Percentiles rank a stretch among this genome's conserved stretches.
Conservation (phyloP, 2,797 vertebrate species). For the Periophthalmus magnuspinnatus region DNA sequence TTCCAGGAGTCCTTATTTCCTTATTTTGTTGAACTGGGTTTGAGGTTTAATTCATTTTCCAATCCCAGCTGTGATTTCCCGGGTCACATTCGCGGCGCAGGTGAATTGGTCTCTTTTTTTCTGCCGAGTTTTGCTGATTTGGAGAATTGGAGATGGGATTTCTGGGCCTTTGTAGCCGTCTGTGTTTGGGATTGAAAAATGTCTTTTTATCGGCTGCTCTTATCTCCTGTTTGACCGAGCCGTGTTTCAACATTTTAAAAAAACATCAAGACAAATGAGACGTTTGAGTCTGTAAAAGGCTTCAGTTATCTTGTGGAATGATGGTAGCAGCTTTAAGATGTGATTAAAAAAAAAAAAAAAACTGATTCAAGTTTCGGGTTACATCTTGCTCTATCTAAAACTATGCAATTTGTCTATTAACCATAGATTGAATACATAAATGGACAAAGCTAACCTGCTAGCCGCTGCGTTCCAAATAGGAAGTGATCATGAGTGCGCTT, state of each 20-base stretch:
- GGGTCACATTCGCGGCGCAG: conserved; percentile 3
- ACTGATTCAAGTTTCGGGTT: background rate
- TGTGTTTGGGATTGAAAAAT: background rate
- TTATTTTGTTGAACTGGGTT: background rate
- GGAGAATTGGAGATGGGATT: background rate
- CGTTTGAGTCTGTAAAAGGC: background rate
- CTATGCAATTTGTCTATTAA: too few species aligned
- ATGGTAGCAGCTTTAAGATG: background rate
- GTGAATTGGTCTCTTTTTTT: conserved; percentile 1
- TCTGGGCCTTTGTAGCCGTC: background rate
- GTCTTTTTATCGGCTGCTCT: background rate
- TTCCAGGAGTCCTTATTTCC: background rate
- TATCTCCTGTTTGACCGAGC: conserved; percentile 1
- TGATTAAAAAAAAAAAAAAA: background rate
- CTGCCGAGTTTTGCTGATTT: background rate
- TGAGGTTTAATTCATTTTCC: background rate
- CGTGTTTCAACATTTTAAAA: background rate
- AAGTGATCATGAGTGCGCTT: too few species aligned
- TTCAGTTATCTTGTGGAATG: background rate
- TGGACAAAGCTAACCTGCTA: too few species aligned
- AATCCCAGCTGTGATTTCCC: conserved; percentile 1
- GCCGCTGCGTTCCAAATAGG: too few species aligned
- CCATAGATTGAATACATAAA: too few species aligned
- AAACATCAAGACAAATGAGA: conserved; percentile 1
- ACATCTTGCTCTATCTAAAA: background rate